phyloP scores from a whole-genome alignment of 2,797 vertebrate genomes.

The Acrocephalus scirpaceus region DNA sequence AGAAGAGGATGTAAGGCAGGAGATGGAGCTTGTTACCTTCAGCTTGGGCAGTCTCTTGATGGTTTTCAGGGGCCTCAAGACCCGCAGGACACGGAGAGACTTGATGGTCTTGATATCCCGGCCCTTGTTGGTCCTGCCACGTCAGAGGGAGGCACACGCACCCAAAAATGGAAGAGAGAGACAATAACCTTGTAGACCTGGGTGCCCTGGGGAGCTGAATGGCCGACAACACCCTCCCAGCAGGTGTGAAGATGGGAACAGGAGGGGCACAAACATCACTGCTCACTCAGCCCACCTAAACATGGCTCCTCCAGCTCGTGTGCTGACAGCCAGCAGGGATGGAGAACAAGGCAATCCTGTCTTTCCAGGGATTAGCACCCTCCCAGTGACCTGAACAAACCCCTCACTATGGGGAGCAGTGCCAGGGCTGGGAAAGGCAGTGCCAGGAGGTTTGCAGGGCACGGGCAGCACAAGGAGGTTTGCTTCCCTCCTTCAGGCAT shows the following conservation, averaged over 20 bases:
- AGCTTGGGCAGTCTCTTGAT: slow-evolving; percentile 98
- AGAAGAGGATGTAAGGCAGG: background rate
- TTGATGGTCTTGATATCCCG: slow-evolving; percentile 99
- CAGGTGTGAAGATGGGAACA: background rate
- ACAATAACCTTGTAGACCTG: background rate
- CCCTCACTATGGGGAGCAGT: background rate
- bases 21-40: slow-evolving; percentile 81
- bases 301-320: rapidly evolving
- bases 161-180: slow-evolving; percentile 11
- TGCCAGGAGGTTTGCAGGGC: background rate
- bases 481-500: background rate
- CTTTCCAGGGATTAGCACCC: background rate
- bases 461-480: background rate
- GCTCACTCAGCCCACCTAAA: background rate
- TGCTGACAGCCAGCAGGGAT: background rate
- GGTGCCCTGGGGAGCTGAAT: background rate
- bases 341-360: background rate
- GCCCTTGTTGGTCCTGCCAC: slow-evolving; percentile 90
- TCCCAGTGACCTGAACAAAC: background rate
- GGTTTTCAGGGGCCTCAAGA: slow-evolving; percentile 95
- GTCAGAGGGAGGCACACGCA: background rate
- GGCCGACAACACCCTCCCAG: background rate
- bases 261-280: background rate
- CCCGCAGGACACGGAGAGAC: slow-evolving; percentile 93
- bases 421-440: background rate